Base-by-base conservation (phyloP, 2,888 invertebrate species). In the Rhabditoides inermis region DNA sequence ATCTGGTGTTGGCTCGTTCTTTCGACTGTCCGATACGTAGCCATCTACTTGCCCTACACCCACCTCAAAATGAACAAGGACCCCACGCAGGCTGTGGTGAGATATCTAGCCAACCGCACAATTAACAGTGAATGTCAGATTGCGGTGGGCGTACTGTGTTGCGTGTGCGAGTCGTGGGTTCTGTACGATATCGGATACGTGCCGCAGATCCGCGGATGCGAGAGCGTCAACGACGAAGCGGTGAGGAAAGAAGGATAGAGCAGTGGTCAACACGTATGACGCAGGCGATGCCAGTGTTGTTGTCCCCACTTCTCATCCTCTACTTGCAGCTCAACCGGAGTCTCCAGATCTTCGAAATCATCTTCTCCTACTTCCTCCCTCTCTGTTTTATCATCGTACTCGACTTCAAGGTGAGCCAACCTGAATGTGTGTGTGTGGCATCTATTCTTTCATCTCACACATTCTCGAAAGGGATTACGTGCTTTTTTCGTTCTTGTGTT, bases 1-100 rank as follows among this genome's bases (percentile, higher is more conserved):
- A 69, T 72, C 46, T 72, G 71, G 69, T 72, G 72, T 51, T 72
- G 72, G 72, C 55, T 72, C 45, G 62, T 72, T 15, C 58, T 72
- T 25, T 69, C 67, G 2, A 66, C 68, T 0, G 65, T 70, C 15
- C 67, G 71, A 39, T 72, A 72, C 56, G 58, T 71, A n/a, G 72
- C 72, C 10, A 60, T 72, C 37, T 70, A 68, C 51, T 57, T 62
- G 20, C 72, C 72, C 26, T 72, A 72, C 61, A 60, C 71, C 15
- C 72, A 72, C 49, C 57, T 72, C 6, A 55, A 58, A 47, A 55
- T 72, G 39, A 61, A 68, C 53, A 56, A 60, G 44, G 71, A 72
- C 52, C 72, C 72, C 12, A 53, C 64, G 18, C 47, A 69, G 12
- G 72, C 68, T 23, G 65, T 68, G 52, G 70, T 70, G 46, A 60